Evolutionary conservation across 2,797 vertebrate species (phyloP).

Genomic region (Manis javanica): DNA sequence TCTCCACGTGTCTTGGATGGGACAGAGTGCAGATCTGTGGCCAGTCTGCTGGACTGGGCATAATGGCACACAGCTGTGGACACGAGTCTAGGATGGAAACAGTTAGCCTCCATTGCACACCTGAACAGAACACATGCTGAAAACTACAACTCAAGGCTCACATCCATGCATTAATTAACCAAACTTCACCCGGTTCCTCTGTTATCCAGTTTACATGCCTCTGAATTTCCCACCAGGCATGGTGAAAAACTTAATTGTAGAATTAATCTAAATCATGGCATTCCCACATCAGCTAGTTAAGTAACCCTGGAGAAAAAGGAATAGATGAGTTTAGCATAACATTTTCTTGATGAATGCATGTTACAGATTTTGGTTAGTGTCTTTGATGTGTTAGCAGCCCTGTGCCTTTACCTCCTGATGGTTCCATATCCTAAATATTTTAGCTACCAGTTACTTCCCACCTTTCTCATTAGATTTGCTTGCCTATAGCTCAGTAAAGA

Average conservation of each 20-base stretch:
- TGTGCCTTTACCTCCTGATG: not conserved
- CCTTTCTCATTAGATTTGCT: not conserved
- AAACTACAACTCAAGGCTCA: not conserved
- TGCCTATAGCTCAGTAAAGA: not conserved
- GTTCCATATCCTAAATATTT: not conserved
- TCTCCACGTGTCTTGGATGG: not conserved
- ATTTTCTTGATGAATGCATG: not conserved
- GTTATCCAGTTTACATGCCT: not conserved
- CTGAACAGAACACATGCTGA: rapidly evolving
- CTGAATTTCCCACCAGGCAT: not conserved
- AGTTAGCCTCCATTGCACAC: rapidly evolving
- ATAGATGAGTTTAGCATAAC: not conserved
- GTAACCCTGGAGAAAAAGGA: not conserved
- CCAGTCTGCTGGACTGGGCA: not conserved
- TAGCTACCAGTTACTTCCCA: not conserved
- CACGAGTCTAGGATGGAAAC: rapidly evolving
- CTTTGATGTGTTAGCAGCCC: not conserved
- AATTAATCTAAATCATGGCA: not conserved
- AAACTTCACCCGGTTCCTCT: not conserved
- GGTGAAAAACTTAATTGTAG: not conserved
- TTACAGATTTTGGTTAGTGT: not conserved
- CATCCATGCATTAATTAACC: too few relatives aligned
- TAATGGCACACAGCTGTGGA: rapidly evolving
- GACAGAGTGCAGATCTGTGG: not conserved
- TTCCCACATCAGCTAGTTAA: not conserved